Base-by-base conservation (phyloP, 2,113 vertebrate genomes). In the Neopipo cinnamomea region DNA sequence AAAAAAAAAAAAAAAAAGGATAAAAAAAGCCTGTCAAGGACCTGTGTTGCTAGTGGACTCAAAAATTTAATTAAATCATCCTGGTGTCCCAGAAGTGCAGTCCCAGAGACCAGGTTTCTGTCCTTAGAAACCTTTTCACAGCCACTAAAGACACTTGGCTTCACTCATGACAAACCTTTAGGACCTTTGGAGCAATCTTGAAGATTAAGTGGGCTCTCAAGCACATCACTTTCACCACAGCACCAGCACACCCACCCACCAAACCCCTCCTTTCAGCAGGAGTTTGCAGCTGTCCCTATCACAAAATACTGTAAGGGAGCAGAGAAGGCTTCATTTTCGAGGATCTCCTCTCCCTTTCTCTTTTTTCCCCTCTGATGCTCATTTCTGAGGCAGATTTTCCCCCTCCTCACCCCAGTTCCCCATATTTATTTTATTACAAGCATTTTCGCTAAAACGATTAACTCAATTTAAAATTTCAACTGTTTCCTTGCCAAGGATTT, bases 381-480 rank as follows among this genome's bases (percentile, higher is more conserved):
- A 46, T 92, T 92, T 91, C 91, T 92, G 41, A 35, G 85, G 73
- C 53, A 83, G 70, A 76, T 90, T 87, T 91, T 14, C 41, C 72
- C 62, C 70, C 63, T 77, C 77, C 58, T 68, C 67, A 91, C 63
- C 71, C 93, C 74, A 76, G 65, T 65, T 96, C 92, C 65, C 91
- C 74, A 94, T 94, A 95, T 95, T 97, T 95, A 95, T 96, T 96
- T 96, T 95, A 96, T 96, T 97, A 95, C 93, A 82, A 97, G 90
- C 92, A 93, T 96, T 97, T 97, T 96, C 92, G 11, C 96, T 89
- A 96, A 96, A 96, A 95, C 63, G 80, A 97, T 97, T 96, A 97
- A 95, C 91, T 97, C 90, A 89, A 97, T 95, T 97, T 96, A 94
- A 97, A 94, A 85, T 96, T 96, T 96, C 90, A 95, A 95, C 93